Evolutionary conservation across 1,140 invertebrate genomes (phyloP), one percentile per base, ranked within the genome.

Genomic region (Apis laboriosa): DNA sequence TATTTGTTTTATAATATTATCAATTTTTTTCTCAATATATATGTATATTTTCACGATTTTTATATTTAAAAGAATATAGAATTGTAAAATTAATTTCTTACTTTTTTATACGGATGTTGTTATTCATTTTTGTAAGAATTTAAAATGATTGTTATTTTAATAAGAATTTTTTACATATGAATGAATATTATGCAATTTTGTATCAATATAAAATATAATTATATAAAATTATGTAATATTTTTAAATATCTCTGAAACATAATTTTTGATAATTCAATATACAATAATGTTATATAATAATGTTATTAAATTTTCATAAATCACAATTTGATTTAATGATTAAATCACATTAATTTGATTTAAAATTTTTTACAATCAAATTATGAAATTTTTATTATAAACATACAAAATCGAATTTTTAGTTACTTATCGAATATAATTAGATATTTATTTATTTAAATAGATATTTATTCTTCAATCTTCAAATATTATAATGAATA

Each of bases 151-250:
- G 0, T 43, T 43, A 43, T 43, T 43, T 43, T 43, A 43, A 43
- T 43, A 43, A 43, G 0, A 7, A 43, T 43, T 43, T 2, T 55
- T 56, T 21, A 21, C 9, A 43, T 13, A 43, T n/a, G 19, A n/a
- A 34, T 43, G 11, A 49, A n/a, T 9, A 66, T 75, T 66, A 58
- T 67, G 58, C 24, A 79, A 80, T 56, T 73, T 12, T 53, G 1
- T 63, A 43, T 43, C 7, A 43, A 43, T 43, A 43, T 43, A 43
- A 43, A 43, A 43, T 4, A 43, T 43, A 43, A 43, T 43, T 43
- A 43, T 43, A 43, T 80, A 19, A 55, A 15, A 72, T 80, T 63
- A 80, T 34, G 19, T 21, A 51, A 74, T 73, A 63, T 17, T 60
- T n/a, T 17, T 15, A 70, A 13, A 17, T 43, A n/a, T 66, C 9